A percentile compares a stretch with the other conserved stretches of the same genome.
Conservation (phyloP, 2,797 vertebrate species). For the Tiaroga cobitis region DNA sequence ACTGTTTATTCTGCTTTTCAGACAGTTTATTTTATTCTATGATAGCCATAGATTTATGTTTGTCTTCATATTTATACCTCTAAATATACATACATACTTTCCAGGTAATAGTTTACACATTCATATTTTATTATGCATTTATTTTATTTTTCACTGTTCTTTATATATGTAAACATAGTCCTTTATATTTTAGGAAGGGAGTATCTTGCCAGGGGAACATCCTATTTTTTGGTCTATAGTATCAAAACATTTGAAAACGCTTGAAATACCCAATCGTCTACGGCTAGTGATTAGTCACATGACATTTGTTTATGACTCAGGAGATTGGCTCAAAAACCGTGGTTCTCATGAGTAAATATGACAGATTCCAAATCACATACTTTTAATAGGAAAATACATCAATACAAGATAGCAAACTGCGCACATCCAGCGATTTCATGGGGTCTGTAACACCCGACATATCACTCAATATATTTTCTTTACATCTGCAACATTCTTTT, state of each 20-base stretch:
- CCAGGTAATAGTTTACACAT: neutral
- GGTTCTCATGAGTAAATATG: neutral
- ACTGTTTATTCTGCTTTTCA: neutral
- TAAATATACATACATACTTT: neutral
- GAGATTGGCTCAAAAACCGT: neutral
- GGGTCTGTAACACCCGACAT: neutral
- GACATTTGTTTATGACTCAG: slow-evolving; percentile 5
- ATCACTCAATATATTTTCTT: slow-evolving; percentile 13
- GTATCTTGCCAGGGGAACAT: neutral
- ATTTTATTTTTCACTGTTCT: neutral
- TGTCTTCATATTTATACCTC: neutral
- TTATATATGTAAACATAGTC: neutral
- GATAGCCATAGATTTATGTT: neutral
- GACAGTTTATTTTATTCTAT: neutral
- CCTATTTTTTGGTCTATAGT: neutral
- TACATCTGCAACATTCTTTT: slow-evolving; percentile 27
- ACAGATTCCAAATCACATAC: neutral
- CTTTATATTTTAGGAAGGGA: neutral
- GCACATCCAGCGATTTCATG: neutral
- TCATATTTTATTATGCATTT: neutral
- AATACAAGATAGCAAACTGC: neutral
- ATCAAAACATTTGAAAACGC: neutral
- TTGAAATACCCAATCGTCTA: neutral
- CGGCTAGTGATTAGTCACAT: neutral
- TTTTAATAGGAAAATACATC: neutral